phyloP scores from a whole-genome alignment of 1,140 invertebrate genomes.

The Calephelis virginiensis region DNA sequence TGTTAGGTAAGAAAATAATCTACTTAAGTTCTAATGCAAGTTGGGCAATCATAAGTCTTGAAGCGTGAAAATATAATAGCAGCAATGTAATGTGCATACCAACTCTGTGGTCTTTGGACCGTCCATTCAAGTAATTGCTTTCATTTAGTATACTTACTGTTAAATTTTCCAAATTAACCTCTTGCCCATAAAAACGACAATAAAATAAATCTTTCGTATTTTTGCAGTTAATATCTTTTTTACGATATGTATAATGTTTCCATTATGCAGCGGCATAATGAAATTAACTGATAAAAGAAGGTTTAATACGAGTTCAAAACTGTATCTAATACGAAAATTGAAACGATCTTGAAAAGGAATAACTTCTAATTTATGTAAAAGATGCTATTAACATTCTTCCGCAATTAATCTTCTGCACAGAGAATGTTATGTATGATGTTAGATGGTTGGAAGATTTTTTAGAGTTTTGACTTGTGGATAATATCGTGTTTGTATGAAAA shows the following conservation, averaged over 20 bases:
- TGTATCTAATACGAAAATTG: neutral
- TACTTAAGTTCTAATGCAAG: constrained; percentile 31
- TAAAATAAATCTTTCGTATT: constrained; percentile 12
- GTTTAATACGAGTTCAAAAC: neutral
- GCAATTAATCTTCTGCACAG: no score
- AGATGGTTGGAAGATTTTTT: no score
- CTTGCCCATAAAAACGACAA: constrained; percentile 15
- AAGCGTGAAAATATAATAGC: constrained; percentile 60
- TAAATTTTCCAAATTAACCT: constrained; percentile 27
- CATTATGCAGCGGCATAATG: neutral
- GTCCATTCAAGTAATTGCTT: constrained; percentile 47
- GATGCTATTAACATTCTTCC: no score
- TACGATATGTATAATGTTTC: neutral
- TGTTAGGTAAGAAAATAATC: constrained; percentile 19
- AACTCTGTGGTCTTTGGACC: constrained; percentile 37
- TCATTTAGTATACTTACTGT: constrained; percentile 49
- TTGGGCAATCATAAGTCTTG: constrained; percentile 45
- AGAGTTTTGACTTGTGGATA: no score
- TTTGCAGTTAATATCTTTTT: constrained; percentile 4
- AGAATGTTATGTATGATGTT: no score
- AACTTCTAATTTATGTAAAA: no score
- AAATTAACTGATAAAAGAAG: constrained; percentile 9
- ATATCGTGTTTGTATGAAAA: no score
- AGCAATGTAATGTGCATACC: constrained; percentile 45
- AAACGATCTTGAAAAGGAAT: no score